Base-by-base conservation (phyloP, 2,888 invertebrate genomes). In the Pyrrhia umbra region DNA sequence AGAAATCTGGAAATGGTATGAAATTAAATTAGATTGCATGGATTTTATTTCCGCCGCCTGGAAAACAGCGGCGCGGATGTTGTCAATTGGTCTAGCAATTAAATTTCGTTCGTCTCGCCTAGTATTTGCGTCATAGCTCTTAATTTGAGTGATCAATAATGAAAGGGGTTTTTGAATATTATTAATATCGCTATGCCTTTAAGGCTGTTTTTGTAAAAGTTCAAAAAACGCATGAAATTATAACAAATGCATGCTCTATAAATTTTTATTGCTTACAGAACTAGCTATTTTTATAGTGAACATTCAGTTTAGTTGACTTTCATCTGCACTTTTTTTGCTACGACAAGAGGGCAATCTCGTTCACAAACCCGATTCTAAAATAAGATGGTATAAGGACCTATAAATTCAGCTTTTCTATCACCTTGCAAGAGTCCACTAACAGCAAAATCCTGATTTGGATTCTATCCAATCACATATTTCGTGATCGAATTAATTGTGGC, bases 1-100 rank as follows among this genome's bases (percentile, higher is more conserved):
- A 39, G 39, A 23, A 50, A 70, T 42, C n/a, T 18, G 13, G n/a
- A 46, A 40, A 34, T 27, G 42, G 18, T n/a, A 27, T 39, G 23
- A 18, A 59, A 59, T 46, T 13, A 0, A 50, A 54, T 49, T 16
- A 16, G 39, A 6, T 51, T 1, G 5, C 21, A 30, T 47, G 23
- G 43, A 52, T 60, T 59, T 57, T 57, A 74, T 50, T 50, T 50
- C 40, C 49, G 15, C 20, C 18, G 20, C 37, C 18, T 42, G 30
- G 9, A 27, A 61, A 49, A 40, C 43, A 52, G 30, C 39, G 30
- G 10, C 43, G 18, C 60, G 56, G 68, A 67, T 52, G 52, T 67
- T 40, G 37, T 49, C 68, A 67, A 67, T 73, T 73, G 49, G 21
- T 52, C 9, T 21, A 18, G 27, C 57, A 42, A 58, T 27, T 45